Evolutionary conservation across 2,888 invertebrate genomes (phyloP), one percentile per base, ranked within the genome.

Genomic region (Oeneis ivallda): DNA sequence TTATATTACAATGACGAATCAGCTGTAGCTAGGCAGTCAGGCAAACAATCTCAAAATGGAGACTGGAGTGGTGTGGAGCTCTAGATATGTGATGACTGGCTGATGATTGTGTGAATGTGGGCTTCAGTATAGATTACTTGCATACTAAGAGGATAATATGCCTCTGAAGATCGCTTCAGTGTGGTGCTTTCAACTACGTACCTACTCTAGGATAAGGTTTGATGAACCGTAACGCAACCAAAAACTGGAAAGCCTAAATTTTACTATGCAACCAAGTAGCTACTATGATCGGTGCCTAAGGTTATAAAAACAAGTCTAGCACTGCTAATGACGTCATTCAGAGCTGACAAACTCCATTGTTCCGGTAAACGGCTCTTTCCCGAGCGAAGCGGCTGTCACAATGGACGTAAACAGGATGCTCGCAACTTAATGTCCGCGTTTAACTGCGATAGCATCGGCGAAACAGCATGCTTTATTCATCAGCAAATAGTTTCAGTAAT

Each of bases 361-460:
- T 58, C 58, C 45, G 47, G 34, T 45, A 34, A 43, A 34, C 58
- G 32, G 26, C 26, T 10, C 5, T 50, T 50, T 26, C 5, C 19
- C 26, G 49, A 11, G 41, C n/a, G 34, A 53, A 39, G 56, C 26
- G 41, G 32, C 60, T 41, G 60, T 47, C 53, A 64, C 43, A 52
- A 39, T 57, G 17, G 37, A n/a, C 19, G 53, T 45, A 41, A 66
- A 67, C 67, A 67, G 67, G 64, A 67, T 64, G 67, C 63, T 47
- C 32, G 34, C 47, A n/a, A 15, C 58, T 13, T 66, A 66, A 54
- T 66, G 41, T 26, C 39, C 17, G 50, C 57, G 32, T 67, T 64
- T 67, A 64, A 53, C 52, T 19, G 61, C 50, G 64, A 60, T 64
- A 47, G n/a, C 37, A 54, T 52, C 52, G 11, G 34, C 10, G 11